phyloP scores from a whole-genome alignment of 2,888 invertebrate genomes.

The Caradrina kadenii region DNA sequence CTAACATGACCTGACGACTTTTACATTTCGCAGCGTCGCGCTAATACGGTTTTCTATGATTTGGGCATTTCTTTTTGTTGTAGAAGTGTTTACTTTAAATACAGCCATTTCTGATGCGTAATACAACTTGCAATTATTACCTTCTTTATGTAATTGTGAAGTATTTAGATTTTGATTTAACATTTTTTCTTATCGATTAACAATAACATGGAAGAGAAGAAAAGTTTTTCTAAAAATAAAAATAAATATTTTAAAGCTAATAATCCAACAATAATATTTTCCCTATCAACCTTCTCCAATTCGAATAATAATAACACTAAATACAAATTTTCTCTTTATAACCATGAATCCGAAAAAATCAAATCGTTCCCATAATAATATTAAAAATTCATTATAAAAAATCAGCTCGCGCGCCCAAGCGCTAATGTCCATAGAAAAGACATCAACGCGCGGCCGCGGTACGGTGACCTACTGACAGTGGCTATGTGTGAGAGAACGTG shows the following conservation, averaged over 20 bases:
- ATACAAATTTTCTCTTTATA: constrained; percentile 17
- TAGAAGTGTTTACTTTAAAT: constrained; percentile 5
- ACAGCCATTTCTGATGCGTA: constrained; percentile 1
- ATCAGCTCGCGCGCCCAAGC: constrained; percentile 35
- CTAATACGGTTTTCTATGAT: constrained; percentile 75
- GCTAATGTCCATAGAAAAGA: constrained; percentile 73
- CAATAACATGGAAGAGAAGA: neutral
- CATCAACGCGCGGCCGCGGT: constrained; percentile 73
- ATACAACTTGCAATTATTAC: neutral
- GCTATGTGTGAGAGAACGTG: constrained; percentile 51
- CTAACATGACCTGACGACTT: constrained; percentile 70
- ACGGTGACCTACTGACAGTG: constrained; percentile 72
- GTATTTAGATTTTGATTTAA: no score
- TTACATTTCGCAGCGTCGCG: constrained; percentile 76
- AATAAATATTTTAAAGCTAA: neutral
- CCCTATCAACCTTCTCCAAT: neutral
- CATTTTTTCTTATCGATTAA: neutral
- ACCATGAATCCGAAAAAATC: constrained; percentile 15
- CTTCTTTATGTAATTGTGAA: neutral
- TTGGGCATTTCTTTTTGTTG: constrained; percentile 38
- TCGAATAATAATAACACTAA: constrained; percentile 29
- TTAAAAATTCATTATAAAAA: constrained; percentile 35
- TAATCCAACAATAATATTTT: constrained; percentile 3
- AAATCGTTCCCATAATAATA: constrained; percentile 20
- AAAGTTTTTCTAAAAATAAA: neutral